Conservation (phyloP, 2,113 vertebrate genomes). For the Plectropomus leopardus region DNA sequence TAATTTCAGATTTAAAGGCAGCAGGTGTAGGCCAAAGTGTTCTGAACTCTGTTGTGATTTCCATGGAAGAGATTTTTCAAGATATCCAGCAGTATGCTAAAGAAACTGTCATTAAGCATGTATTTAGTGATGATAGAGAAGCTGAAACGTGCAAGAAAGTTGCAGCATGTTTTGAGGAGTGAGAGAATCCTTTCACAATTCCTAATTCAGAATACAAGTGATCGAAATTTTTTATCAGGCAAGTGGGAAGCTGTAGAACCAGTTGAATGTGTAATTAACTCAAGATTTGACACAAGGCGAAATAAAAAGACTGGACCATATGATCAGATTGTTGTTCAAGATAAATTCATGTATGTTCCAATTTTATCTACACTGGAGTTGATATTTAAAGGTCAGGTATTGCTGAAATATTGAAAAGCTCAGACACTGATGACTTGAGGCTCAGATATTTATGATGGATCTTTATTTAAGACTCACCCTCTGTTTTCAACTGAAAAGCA, state of each 20-base stretch:
- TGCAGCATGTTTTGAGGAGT: constrained; percentile 15
- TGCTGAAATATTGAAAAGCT: constrained; percentile 2
- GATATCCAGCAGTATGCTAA: constrained; percentile 14
- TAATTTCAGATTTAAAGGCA: constrained; percentile 24
- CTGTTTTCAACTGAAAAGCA: constrained; percentile 15
- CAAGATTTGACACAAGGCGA: constrained; percentile 16
- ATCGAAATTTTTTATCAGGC: background rate
- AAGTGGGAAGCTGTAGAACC: constrained; percentile 14
- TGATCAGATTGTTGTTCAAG: constrained; percentile 8
- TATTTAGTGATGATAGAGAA: constrained; percentile 20
- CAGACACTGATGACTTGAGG: background rate
- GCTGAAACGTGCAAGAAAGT: constrained; percentile 19
- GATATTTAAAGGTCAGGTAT: background rate
- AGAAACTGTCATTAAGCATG: constrained; percentile 14
- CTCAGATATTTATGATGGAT: constrained; percentile 13
- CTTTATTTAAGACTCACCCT: background rate
- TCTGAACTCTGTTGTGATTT: background rate
- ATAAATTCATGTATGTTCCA: constrained; percentile 20
- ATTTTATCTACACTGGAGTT: constrained; percentile 14
- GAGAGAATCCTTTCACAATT: constrained; percentile 3
- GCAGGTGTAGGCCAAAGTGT: constrained; percentile 28
- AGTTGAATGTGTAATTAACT: constrained; percentile 14
- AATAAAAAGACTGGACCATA: constrained; percentile 28
- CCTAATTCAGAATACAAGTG: constrained; percentile 25
- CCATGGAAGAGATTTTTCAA: constrained; percentile 23